phyloP scores from a whole-genome alignment of 64 coral and sea anemone genomes.

The Stichodactyla helianthus region DNA sequence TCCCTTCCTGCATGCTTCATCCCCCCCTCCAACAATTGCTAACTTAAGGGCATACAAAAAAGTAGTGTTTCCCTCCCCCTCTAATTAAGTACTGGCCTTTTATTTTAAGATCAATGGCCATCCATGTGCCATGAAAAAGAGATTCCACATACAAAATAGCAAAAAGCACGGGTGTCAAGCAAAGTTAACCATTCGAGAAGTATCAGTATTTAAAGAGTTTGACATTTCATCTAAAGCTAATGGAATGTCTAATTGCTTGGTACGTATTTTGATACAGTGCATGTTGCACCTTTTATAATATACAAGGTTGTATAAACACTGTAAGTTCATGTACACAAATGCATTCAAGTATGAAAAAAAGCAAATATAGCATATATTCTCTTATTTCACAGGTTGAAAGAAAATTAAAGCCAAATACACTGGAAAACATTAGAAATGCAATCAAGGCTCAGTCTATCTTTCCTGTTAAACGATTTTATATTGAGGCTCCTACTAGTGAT shows the following conservation, averaged over 20 bases:
- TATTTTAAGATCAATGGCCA: conserved; percentile 5
- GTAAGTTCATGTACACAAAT: no score
- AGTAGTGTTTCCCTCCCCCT: neutral
- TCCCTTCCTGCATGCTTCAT: neutral
- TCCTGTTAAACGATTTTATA: neutral
- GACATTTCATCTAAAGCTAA: neutral
- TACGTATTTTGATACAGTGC: neutral
- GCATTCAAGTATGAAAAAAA: no score
- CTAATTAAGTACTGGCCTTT: neutral
- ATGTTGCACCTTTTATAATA: no score
- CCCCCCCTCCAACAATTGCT: neutral
- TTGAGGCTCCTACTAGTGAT: conserved; percentile 1
- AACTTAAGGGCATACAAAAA: neutral
- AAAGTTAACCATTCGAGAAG: neutral
- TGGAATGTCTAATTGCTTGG: neutral
- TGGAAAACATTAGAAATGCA: neutral
- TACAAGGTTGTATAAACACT: no score
- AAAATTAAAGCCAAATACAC: neutral
- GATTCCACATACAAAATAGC: neutral
- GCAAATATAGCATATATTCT: no score
- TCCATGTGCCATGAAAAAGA: neutral
- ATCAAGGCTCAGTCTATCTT: neutral
- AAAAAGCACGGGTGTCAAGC: no score
- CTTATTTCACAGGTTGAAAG: neutral
- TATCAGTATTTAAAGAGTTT: neutral